phyloP scores from a whole-genome alignment of 2,113 vertebrate species.

The Fulica atra region DNA sequence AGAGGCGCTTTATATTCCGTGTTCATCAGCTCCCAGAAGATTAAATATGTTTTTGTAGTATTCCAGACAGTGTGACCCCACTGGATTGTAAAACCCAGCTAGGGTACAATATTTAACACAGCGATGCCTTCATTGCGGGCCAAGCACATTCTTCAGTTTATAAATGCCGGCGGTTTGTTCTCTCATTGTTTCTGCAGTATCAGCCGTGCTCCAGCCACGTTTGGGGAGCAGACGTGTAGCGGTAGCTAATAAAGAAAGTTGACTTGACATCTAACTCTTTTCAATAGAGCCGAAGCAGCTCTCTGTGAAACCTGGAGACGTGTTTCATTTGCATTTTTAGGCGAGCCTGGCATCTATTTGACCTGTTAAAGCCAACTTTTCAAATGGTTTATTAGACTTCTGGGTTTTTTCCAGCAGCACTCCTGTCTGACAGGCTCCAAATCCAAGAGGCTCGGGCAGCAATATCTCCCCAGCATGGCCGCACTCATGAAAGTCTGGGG shows the following conservation, averaged over 20 bases:
- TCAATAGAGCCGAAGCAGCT: background rate
- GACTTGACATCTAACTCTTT: background rate
- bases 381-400: background rate
- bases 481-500: rapidly evolving
- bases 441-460: background rate
- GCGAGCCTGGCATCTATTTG: background rate
- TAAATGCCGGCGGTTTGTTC: background rate
- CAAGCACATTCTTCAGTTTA: background rate
- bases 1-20: background rate
- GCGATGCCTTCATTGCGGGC: rapidly evolving
- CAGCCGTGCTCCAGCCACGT: background rate
- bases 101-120: background rate
- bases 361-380: background rate
- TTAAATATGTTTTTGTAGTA: background rate
- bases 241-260: background rate
- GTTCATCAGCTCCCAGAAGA: conserved; percentile 21
- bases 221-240: background rate
- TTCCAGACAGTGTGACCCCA: background rate
- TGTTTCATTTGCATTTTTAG: background rate
- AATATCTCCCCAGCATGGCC: rapidly evolving
- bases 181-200: background rate
- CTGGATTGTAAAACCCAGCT: background rate
- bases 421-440: background rate
- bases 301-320: background rate
- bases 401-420: background rate